phyloP scores from a whole-genome alignment of 2,888 invertebrate genomes.

The Papilio protenor region DNA sequence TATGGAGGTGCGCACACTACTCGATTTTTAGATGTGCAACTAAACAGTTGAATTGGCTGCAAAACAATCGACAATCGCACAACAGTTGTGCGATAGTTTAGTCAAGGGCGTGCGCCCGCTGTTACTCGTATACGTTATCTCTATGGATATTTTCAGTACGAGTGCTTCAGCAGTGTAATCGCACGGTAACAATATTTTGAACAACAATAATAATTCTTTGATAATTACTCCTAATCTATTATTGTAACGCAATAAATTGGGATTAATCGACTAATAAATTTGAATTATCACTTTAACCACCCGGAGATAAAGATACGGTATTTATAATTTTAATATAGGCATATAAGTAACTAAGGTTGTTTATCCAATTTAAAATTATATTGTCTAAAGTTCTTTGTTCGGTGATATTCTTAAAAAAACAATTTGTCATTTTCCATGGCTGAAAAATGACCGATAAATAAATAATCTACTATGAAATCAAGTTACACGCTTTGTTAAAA shows the following conservation, averaged over 20 bases:
- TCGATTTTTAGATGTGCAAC: too few relatives aligned
- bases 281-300: not conserved
- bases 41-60: too few relatives aligned
- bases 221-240: slow-evolving; percentile 8
- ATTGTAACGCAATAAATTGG: slow-evolving; percentile 1
- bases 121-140: too few relatives aligned
- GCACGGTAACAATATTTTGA: not conserved
- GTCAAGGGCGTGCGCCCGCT: too few relatives aligned
- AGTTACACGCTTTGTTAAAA: not conserved
- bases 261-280: not conserved
- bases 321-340: not conserved
- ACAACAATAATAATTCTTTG: not conserved
- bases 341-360: not conserved
- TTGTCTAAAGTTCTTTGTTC: not conserved
- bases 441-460: not conserved
- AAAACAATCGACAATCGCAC: too few relatives aligned
- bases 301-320: not conserved
- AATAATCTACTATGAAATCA: not conserved
- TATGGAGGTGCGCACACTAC: too few relatives aligned
- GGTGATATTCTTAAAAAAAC: not conserved
- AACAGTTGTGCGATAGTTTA: too few relatives aligned
- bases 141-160: not conserved
- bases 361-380: not conserved
- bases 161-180: not conserved
- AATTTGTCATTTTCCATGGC: not conserved